Conservation (phyloP, 2,113 vertebrate species). For the Hyperoodon ampullatus region DNA sequence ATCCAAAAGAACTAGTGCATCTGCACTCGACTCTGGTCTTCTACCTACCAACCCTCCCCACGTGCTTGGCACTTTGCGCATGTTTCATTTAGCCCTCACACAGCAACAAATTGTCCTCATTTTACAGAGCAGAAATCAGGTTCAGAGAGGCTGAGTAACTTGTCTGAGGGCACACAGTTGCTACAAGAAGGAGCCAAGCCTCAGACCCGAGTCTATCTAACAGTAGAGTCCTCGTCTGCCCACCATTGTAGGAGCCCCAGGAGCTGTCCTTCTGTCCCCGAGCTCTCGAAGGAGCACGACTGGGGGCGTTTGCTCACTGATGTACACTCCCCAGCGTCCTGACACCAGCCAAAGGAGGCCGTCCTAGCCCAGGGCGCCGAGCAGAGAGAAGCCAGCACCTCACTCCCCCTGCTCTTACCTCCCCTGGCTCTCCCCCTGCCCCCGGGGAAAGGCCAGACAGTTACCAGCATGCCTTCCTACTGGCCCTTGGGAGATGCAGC, state of each 20-base stretch:
- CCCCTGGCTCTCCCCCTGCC: too few species aligned
- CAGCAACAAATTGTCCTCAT: not conserved
- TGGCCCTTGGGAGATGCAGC: not conserved
- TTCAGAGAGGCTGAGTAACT: not conserved
- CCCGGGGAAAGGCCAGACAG: rapidly evolving
- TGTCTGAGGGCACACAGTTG: not conserved
- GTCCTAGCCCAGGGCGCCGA: too few species aligned
- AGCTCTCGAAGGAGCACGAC: not conserved
- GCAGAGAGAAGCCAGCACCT: not conserved
- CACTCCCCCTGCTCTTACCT: too few species aligned
- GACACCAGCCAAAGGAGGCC: not conserved
- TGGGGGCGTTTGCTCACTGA: not conserved
- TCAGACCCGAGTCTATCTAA: not conserved
- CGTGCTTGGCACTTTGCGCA: rapidly evolving
- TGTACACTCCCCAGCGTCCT: not conserved
- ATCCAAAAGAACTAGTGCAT: too few species aligned
- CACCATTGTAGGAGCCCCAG: not conserved
- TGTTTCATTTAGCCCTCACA: not conserved
- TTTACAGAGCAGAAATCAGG: slow-evolving; percentile 8
- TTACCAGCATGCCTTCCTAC: not conserved
- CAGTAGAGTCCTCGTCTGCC: not conserved
- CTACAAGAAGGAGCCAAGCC: not conserved
- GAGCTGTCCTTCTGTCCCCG: not conserved
- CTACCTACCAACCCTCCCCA: not conserved
- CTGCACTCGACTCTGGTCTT: not conserved